A percentile compares a stretch with the other conserved stretches of the same genome.
Evolutionary conservation across 2,113 vertebrate species (phyloP).

Genomic region (Emydocephalus ijimae): DNA sequence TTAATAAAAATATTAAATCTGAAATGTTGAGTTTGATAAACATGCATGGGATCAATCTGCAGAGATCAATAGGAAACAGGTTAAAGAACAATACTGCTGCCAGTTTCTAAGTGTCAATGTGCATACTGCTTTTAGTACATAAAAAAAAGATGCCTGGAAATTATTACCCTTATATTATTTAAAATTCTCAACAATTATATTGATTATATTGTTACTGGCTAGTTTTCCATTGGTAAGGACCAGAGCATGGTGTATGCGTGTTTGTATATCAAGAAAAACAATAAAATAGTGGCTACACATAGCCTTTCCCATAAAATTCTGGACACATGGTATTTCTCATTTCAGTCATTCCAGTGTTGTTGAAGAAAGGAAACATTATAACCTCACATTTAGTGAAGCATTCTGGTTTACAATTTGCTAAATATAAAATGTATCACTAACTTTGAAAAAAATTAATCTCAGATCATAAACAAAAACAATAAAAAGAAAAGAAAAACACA

Average conservation of each 20-base stretch:
- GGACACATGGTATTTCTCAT: neutral
- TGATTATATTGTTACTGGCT: neutral
- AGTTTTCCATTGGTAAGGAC: neutral
- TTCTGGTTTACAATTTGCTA: neutral
- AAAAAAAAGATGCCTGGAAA: neutral
- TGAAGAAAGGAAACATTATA: neutral
- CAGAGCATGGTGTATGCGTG: neutral
- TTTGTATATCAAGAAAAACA: neutral
- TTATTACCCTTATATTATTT: neutral
- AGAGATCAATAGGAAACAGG: neutral
- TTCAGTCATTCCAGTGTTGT: neutral
- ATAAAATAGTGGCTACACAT: neutral
- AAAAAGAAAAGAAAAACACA: neutral
- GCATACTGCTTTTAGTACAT: neutral
- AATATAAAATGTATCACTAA: slow-evolving; percentile 8
- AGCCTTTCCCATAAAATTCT: neutral
- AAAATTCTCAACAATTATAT: neutral
- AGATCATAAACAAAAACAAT: neutral
- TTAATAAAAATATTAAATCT: neutral
- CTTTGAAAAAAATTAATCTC: neutral
- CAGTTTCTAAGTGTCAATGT: neutral
- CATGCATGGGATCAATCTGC: neutral
- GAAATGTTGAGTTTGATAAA: neutral
- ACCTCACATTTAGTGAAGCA: neutral
- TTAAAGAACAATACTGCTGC: neutral